Evolutionary conservation across 1,140 invertebrate genomes (phyloP).

Genomic region (Drosophila equinoxialis): DNA sequence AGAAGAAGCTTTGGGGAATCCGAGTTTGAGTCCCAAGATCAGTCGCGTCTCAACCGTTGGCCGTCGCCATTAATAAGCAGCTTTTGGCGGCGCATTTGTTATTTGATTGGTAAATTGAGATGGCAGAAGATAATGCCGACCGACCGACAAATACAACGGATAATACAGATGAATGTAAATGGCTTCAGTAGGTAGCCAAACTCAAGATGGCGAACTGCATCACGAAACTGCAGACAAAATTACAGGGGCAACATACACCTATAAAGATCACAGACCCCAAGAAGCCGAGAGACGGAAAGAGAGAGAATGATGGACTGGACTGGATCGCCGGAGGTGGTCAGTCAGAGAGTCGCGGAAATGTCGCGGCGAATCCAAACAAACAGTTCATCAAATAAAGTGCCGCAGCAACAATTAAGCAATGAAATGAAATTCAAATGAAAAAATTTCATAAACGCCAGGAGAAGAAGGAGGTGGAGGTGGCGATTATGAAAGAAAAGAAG

Average conservation of each 20-base stretch:
- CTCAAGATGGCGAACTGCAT: constrained; percentile 56
- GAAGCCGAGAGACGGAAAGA: not conserved
- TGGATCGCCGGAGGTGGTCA: constrained; percentile 1
- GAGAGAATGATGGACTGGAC: not conserved
- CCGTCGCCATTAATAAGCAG: constrained; percentile 77
- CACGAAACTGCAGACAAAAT: constrained; percentile 53
- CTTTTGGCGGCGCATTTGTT: constrained; percentile 76
- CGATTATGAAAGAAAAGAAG: constrained; percentile 75
- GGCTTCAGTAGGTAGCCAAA: constrained; percentile 74
- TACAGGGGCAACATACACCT: constrained; percentile 58
- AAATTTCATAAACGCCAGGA: constrained; percentile 56
- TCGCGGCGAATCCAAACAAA: constrained; percentile 81
- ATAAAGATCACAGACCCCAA: constrained; percentile 23
- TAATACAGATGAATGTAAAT: constrained; percentile 64
- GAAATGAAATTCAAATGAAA: constrained; percentile 77
- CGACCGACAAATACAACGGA: constrained; percentile 4
- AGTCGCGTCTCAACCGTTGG: constrained; percentile 55
- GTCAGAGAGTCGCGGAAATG: constrained; percentile 52
- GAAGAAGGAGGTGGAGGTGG: constrained; percentile 20
- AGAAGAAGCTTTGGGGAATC: constrained; percentile 22
- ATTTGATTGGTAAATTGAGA: constrained; percentile 82
- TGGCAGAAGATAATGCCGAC: constrained; percentile 60
- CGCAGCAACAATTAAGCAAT: constrained; percentile 76
- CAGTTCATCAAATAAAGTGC: constrained; percentile 69
- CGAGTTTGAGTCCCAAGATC: constrained; percentile 12